A percentile compares a stretch with the other conserved stretches of the same genome.
phyloP scores from a whole-genome alignment of 2,888 invertebrate species.

The Schrankia costaestrigalis region DNA sequence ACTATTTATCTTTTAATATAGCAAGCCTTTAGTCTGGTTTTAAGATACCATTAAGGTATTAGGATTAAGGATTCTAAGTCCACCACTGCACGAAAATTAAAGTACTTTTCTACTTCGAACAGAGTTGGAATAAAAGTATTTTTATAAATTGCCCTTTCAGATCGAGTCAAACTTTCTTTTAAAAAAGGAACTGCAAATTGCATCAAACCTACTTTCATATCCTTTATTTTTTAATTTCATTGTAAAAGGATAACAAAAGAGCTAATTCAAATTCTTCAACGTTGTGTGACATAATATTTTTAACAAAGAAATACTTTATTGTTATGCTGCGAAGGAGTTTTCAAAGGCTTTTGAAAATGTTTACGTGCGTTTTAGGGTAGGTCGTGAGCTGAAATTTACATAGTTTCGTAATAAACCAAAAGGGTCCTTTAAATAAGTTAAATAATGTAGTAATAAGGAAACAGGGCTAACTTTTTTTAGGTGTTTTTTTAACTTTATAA shows the following conservation, averaged over 20 bases:
- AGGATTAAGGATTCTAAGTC: too few species aligned
- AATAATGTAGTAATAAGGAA: too few species aligned
- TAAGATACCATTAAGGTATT: too few species aligned
- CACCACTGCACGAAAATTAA: too few species aligned
- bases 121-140: too few species aligned
- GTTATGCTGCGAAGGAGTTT: constrained; percentile 24
- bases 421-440: too few species aligned
- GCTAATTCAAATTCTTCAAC: constrained; percentile 22
- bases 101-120: too few species aligned
- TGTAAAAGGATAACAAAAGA: constrained; percentile 17
- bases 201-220: constrained; percentile 5
- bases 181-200: constrained; percentile 6
- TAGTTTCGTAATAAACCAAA: constrained; percentile 1
- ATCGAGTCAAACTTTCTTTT: background rate
- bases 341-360: constrained; percentile 34
- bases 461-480: too few species aligned
- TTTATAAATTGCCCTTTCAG: too few species aligned
- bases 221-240: constrained; percentile 13
- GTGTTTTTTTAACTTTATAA: too few species aligned
- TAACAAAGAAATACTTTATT: constrained; percentile 42
- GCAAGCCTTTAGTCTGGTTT: too few species aligned
- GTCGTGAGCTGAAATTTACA: constrained; percentile 4
- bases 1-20: too few species aligned
- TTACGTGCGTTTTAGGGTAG: constrained; percentile 1
- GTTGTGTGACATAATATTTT: constrained; percentile 14